Conservation (phyloP, 2,113 vertebrate genomes). For the Tretioscincus oriximinensis region DNA sequence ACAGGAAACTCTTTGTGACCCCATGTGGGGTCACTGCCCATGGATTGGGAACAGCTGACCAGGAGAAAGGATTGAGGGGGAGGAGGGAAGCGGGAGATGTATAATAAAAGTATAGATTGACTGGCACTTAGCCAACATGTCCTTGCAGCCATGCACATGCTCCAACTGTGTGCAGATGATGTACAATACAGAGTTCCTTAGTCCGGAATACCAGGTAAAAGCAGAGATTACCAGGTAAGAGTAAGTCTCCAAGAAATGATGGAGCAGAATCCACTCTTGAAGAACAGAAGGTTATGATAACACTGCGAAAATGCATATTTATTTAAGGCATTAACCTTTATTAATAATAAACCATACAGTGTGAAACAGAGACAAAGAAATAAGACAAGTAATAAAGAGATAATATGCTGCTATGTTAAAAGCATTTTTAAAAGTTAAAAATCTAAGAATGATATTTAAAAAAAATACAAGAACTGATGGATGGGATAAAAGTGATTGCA, state of each 20-base stretch:
- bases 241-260: too few relatives aligned
- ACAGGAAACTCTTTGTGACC: too few relatives aligned
- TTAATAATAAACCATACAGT: conserved; percentile 36
- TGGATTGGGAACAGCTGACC: conserved; percentile 50
- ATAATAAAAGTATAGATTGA: too few relatives aligned
- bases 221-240: too few relatives aligned
- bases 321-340: conserved; percentile 16
- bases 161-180: too few relatives aligned
- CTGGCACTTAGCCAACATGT: too few relatives aligned
- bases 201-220: too few relatives aligned
- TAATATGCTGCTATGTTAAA: background rate
- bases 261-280: background rate
- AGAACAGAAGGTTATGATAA: conserved; percentile 44
- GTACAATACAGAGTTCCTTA: too few relatives aligned
- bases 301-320: conserved; percentile 19
- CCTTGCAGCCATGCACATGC: too few relatives aligned
- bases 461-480: background rate
- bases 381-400: conserved; percentile 31
- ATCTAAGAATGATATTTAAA: background rate
- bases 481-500: background rate
- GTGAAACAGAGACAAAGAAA: conserved; percentile 27
- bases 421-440: background rate
- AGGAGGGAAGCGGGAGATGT: too few relatives aligned
- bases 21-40: too few relatives aligned
- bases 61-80: background rate